These are phyloP conservation scores for Eulacestoma nigropectus DNA, from an alignment of 2,113 vertebrate species.

Conservation along the genomic window DNA sequence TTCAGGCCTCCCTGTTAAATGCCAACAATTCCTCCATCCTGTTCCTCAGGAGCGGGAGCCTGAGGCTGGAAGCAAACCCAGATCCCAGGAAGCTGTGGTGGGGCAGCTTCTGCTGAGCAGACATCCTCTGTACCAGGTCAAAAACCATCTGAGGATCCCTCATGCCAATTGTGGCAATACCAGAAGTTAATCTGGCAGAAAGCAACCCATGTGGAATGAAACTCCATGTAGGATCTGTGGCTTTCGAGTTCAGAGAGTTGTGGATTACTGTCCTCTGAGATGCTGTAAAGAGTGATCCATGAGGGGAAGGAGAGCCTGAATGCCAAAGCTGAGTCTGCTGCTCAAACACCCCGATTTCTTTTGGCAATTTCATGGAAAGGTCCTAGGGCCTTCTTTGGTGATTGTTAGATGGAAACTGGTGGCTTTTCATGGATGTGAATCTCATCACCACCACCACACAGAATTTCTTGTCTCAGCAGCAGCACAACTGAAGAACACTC, in stretches of 20 bases:
- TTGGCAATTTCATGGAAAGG: background rate
- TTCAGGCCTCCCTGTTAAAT: background rate
- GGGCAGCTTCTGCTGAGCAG: background rate
- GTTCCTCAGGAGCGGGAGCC: background rate
- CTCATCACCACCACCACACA: background rate
- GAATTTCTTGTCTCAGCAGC: background rate
- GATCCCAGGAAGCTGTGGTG: background rate
- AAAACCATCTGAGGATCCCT: background rate
- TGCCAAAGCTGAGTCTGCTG: background rate
- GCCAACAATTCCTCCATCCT: background rate
- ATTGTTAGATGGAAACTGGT: background rate
- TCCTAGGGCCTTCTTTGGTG: background rate
- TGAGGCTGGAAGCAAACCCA: background rate
- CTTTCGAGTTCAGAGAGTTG: background rate
- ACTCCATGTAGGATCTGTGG: background rate
- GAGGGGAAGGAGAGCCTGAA: background rate
- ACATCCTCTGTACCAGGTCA: background rate
- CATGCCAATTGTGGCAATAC: fast-evolving
- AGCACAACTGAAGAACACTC: background rate
- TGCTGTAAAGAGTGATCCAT: background rate
- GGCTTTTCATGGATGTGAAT: background rate
- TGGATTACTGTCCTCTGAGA: background rate
- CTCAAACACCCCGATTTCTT: background rate
- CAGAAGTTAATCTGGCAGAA: background rate
- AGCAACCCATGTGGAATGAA: background rate